Evolutionary conservation across 2,113 vertebrate genomes (phyloP).

Genomic region (Nyctereutes procyonoides): DNA sequence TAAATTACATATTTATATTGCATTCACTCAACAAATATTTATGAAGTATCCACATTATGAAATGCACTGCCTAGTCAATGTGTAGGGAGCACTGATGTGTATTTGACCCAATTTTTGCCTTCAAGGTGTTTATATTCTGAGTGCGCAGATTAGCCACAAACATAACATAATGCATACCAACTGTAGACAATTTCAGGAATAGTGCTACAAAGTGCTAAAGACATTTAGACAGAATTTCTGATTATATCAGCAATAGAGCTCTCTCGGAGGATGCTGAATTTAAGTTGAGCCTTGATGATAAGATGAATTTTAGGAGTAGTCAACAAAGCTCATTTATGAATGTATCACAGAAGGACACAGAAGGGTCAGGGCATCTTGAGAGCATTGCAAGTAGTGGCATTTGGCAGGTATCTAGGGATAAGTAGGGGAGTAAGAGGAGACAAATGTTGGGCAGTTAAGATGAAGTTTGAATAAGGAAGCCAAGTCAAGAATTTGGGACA

Average conservation of each 20-base stretch:
- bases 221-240: not conserved
- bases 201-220: not conserved
- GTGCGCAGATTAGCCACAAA: not conserved
- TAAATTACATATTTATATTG: not conserved
- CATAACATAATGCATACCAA: not conserved
- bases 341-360: not conserved
- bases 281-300: not conserved
- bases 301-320: not conserved
- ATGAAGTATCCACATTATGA: not conserved
- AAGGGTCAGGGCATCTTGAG: not conserved
- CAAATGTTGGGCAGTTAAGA: not conserved
- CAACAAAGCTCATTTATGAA: not conserved
- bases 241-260: not conserved
- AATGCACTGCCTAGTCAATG: not conserved
- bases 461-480: not conserved
- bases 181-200: not conserved
- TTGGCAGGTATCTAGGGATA: not conserved
- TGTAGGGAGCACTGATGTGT: not conserved
- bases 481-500: not conserved
- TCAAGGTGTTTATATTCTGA: not conserved
- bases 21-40: not conserved
- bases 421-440: not conserved
- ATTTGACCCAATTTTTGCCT: not conserved
- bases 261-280: not conserved
- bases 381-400: too few relatives aligned